phyloP scores from a whole-genome alignment of 2,888 invertebrate genomes.

The Steinernema hermaphroditum region DNA sequence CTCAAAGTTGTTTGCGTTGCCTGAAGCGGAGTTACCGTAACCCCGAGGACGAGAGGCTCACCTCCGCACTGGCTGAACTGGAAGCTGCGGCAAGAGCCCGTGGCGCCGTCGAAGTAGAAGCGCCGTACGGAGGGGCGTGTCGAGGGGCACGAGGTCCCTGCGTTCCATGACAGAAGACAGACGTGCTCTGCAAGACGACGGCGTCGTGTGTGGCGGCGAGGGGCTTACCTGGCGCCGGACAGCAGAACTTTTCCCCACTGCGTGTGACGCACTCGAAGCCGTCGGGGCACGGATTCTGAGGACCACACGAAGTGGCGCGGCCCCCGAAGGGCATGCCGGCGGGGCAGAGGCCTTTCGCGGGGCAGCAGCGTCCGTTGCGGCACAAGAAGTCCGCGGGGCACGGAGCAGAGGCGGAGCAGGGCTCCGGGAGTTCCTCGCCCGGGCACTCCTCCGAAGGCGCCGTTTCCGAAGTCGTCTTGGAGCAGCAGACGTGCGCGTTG shows the following conservation, averaged over 20 bases:
- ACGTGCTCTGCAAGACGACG: constrained; percentile 43
- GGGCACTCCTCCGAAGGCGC: constrained; percentile 53
- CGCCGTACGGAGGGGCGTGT: constrained; percentile 40
- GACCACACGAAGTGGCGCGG: constrained; percentile 55
- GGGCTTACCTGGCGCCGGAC: constrained; percentile 51
- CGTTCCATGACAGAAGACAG: constrained; percentile 41
- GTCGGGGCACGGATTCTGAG: constrained; percentile 61
- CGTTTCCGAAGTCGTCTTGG: constrained; percentile 44
- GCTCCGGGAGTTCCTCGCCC: constrained; percentile 56
- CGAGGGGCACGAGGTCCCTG: constrained; percentile 30
- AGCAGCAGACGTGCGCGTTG: constrained; percentile 63
- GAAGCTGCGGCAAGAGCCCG: constrained; percentile 53
- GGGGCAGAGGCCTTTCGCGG: constrained; percentile 61
- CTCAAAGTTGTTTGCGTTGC: constrained; percentile 65
- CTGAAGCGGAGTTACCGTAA: too few species aligned
- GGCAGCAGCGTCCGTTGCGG: constrained; percentile 62
- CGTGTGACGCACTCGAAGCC: constrained; percentile 62
- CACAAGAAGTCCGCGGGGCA: constrained; percentile 62
- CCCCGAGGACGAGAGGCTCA: too few species aligned
- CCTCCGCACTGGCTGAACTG: constrained; percentile 61
- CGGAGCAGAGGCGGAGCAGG: constrained; percentile 57
- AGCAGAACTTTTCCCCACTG: constrained; percentile 62
- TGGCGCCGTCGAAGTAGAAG: constrained; percentile 49
- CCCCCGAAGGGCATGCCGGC: constrained; percentile 63
- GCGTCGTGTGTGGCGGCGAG: neutral